phyloP scores from a whole-genome alignment of 2,797 vertebrate genomes.

The Lacerta viridis region DNA sequence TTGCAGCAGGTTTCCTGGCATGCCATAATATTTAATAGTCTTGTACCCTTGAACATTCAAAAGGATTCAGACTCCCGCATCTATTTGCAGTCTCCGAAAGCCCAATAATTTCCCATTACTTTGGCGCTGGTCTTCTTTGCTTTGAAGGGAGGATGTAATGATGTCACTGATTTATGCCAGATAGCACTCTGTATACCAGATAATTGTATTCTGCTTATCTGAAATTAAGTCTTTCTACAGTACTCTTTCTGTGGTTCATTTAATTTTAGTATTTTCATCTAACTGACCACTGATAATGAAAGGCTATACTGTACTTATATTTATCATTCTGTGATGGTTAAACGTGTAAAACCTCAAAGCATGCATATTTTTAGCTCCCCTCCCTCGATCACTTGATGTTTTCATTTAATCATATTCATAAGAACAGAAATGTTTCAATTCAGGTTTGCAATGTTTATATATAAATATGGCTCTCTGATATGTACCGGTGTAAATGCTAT shows the following conservation, averaged over 20 bases:
- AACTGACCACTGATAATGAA: not conserved
- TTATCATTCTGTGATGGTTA: not conserved
- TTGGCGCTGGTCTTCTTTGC: fast-evolving
- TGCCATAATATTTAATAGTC: constrained; percentile 42
- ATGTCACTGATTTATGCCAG: constrained; percentile 24
- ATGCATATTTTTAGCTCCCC: not conserved
- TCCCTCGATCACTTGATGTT: too few species aligned
- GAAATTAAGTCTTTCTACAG: not conserved
- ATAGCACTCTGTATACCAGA: not conserved
- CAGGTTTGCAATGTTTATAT: too few species aligned
- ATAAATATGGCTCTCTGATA: not conserved
- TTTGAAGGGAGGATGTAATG: not conserved
- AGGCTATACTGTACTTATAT: not conserved
- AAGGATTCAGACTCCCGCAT: not conserved
- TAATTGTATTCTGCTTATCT: not conserved
- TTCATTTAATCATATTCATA: too few species aligned
- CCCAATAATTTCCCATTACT: not conserved
- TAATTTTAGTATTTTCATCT: not conserved
- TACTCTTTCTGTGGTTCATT: not conserved
- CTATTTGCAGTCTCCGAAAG: constrained; percentile 24
- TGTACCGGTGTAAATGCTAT: not conserved
- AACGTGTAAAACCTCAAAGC: not conserved
- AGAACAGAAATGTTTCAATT: too few species aligned
- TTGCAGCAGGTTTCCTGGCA: constrained; percentile 40
- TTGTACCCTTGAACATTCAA: constrained; percentile 1